Base-by-base conservation (phyloP, 2,113 vertebrate species). In the Triplophysa siluroides region DNA sequence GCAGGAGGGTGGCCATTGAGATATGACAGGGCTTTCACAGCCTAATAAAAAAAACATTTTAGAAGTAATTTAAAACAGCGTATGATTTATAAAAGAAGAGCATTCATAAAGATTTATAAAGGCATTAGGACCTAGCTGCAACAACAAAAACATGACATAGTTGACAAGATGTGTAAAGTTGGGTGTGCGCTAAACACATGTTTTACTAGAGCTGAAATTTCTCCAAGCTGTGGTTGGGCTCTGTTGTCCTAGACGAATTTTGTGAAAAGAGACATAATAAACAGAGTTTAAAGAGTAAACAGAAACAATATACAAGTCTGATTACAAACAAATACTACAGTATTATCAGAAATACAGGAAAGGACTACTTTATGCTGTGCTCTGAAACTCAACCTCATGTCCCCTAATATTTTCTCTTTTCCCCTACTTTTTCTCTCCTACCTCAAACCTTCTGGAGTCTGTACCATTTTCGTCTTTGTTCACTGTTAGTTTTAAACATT, bases 1-100 rank as follows among this genome's bases (percentile, higher is more conserved):
- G 91, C 65, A 87, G 76, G 75, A 88, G 21, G 4, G 88, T 85
- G 47, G 92, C 88, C 94, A 94, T 94, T 83, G 87, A 90, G 84
- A 86, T 83, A 85, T 83, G 89, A 84, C 88, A 90, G 89, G 71
- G 81, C 80, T 78, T 67, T 72, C 21, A 19, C 79, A 85, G 84
- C 77, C 81, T 87, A 21, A 12, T 21, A 83, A 21, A 54, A 21
- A 23, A 80, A 58, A 77, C 58, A 47, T 18, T 12, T 45, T 45
- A 78, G 10, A 23, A 50, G 2, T 80, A 9, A 58, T 5, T 14
- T n/a, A 7, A 79, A 43, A 52, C 18, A 33, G 5, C 16, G 3
- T 52, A 50, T 50, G 45, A 14, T 14, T 18, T 18, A 54, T 6
- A 16, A 54, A 54, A 54, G 14, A 18, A 54, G 14, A 54, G 14